These are phyloP conservation scores for Eriosoma lanigerum DNA, from an alignment of 1,140 invertebrate genomes.

Conservation along the genomic window DNA sequence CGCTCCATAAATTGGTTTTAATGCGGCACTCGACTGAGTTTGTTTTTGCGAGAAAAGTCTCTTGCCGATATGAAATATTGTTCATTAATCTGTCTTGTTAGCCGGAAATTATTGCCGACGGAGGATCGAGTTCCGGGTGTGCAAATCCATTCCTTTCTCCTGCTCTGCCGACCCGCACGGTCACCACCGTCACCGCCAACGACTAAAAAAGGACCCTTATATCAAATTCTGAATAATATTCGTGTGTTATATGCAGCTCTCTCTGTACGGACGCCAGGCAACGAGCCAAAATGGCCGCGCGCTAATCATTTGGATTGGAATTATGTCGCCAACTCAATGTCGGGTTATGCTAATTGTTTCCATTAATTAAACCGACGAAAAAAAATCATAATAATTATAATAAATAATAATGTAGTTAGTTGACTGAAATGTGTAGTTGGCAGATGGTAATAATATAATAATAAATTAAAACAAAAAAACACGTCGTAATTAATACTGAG, in stretches of 20 bases:
- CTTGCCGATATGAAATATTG: slow-evolving; percentile 51
- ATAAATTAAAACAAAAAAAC: not conserved
- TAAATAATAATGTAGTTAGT: slow-evolving; percentile 9
- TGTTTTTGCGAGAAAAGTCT: slow-evolving; percentile 49
- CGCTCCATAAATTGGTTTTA: slow-evolving; percentile 49
- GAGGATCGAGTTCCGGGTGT: slow-evolving; percentile 43
- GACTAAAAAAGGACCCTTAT: slow-evolving; percentile 37
- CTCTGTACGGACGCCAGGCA: not conserved
- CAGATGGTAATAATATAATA: slow-evolving; percentile 32
- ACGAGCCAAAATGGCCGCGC: slow-evolving; percentile 40
- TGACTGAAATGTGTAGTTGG: slow-evolving; percentile 27
- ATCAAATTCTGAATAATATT: slow-evolving; percentile 27
- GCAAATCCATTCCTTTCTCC: slow-evolving; percentile 21
- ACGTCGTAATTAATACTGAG: slow-evolving; percentile 42
- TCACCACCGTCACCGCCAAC: not conserved
- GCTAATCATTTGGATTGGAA: slow-evolving; percentile 37
- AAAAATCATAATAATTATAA: slow-evolving; percentile 19
- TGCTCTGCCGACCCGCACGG: not conserved
- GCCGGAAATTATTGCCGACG: slow-evolving; percentile 51
- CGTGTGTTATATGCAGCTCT: not conserved
- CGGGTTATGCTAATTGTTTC: slow-evolving; percentile 49
- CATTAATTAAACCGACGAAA: slow-evolving; percentile 47
- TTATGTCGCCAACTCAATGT: slow-evolving; percentile 37
- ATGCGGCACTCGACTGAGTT: slow-evolving; percentile 47
- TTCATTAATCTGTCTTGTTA: slow-evolving; percentile 51